Conservation (phyloP, 2,888 invertebrate species). For the Acanthococcus lagerstroemiae region DNA sequence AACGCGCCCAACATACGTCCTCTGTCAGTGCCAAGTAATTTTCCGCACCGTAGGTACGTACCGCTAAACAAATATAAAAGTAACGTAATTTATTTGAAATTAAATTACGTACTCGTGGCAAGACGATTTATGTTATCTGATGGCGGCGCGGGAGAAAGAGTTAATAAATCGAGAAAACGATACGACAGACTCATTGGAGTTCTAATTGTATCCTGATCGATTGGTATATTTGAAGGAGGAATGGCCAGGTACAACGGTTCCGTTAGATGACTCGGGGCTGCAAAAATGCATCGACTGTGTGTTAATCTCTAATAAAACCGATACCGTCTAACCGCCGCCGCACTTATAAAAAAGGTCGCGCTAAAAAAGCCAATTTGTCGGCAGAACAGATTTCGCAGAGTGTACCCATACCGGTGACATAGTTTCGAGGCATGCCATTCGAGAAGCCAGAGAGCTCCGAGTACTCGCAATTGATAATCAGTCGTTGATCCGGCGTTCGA, state of each 20-base stretch:
- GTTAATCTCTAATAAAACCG: too few species aligned
- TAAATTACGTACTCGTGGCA: slow-evolving; percentile 16
- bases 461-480: slow-evolving; percentile 16
- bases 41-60: too few species aligned
- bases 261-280: slow-evolving; percentile 22
- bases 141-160: slow-evolving; percentile 6
- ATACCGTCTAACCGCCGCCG: too few species aligned
- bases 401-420: neutral
- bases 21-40: too few species aligned
- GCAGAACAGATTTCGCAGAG: too few species aligned
- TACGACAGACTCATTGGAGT: slow-evolving; percentile 13
- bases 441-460: neutral
- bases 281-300: slow-evolving; percentile 6
- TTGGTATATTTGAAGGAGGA: slow-evolving; percentile 13
- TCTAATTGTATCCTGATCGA: slow-evolving; percentile 8
- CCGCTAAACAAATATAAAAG: too few species aligned
- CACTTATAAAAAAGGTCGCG: too few species aligned
- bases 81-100: neutral
- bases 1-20: too few species aligned
- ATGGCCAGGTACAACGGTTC: slow-evolving; percentile 19
- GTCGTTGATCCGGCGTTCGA: slow-evolving; percentile 9
- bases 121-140: slow-evolving; percentile 18
- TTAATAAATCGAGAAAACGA: slow-evolving; percentile 4
- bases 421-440: neutral
- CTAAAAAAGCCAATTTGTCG: too few species aligned